Evolutionary conservation across 2,888 invertebrate genomes (phyloP).

Genomic region (Mactromeris polynyma): DNA sequence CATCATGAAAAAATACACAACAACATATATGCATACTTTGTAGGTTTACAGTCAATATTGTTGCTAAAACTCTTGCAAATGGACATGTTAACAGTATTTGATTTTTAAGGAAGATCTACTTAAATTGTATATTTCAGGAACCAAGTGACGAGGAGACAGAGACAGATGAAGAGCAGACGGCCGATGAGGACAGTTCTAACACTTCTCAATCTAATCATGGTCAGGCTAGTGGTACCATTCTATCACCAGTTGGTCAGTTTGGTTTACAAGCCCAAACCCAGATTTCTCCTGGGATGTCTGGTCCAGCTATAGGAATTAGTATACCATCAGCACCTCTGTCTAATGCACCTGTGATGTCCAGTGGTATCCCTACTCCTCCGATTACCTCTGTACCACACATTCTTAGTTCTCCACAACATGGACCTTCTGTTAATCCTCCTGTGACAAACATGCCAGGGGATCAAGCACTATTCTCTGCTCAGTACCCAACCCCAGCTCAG

Average conservation of each 20-base stretch:
- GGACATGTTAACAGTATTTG: too few relatives aligned
- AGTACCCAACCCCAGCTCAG: constrained; percentile 10
- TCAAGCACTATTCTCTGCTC: neutral
- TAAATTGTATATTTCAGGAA: constrained; percentile 56
- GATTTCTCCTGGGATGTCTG: neutral
- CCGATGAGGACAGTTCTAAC: constrained; percentile 19
- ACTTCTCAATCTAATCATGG: neutral
- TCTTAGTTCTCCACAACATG: neutral
- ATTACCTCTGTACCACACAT: neutral
- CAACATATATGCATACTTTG: too few relatives aligned
- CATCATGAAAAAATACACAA: too few relatives aligned
- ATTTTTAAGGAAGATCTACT: too few relatives aligned
- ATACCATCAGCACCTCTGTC: neutral
- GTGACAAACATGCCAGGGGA: neutral
- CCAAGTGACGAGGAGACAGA: constrained; percentile 74
- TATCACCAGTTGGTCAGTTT: neutral
- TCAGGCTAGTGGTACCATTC: neutral
- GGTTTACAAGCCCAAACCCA: neutral
- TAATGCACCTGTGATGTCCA: neutral
- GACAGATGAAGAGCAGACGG: constrained; percentile 56
- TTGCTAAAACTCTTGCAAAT: too few relatives aligned
- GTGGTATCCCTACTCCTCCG: neutral
- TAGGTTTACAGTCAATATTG: too few relatives aligned
- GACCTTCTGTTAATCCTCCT: neutral
- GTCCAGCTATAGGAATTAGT: neutral